Base-by-base conservation (phyloP, 2,888 invertebrate genomes). In the Desoria tigrina region DNA sequence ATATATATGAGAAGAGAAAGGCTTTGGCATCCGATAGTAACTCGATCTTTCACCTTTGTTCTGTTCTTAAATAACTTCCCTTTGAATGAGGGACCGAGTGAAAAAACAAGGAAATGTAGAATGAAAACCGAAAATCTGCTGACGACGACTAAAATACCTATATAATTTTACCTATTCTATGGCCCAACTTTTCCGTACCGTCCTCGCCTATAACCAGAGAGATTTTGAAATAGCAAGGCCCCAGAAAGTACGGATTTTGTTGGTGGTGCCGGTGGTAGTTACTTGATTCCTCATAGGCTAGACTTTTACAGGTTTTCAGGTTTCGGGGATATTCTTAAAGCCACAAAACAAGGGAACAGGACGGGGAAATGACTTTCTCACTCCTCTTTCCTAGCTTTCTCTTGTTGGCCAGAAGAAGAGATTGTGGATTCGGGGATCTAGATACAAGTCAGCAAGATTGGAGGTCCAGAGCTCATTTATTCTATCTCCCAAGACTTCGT, bases 31-130 rank as follows among this genome's bases (percentile, higher is more conserved):
- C 45, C n/a, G 45, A 45, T 14, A 58, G 58, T 58, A 58, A 58
- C 58, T 16, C 27, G 58, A 58, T 45, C 58, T 58, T 42, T 16
- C 42, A 51, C 24, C 57, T 57, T 57, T 57, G 57, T 57, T 57
- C 42, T 21, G 18, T 11, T 57, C 57, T 57, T 42, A 27, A 49
- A 49, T 58, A 58, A 58, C 58, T 58, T 49, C 49, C 49, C 49
- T 58, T 58, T 58, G 58, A 58, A 58, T 58, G 49, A 28, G 27
- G 28, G 7, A 27, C 26, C 6, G 45, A 51, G 26, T 51, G 24
- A 4, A 58, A 49, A 58, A 58, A 45, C 45, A 58, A 58, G 58
- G 58, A 58, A 58, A 58, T 45, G 24, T 26, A 51, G 16, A 51
- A 23, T 23, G 21, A 57, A 51, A 57, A 39, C n/a, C n/a, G n/a